Percentiles rank a stretch among this genome's conserved stretches.
Evolutionary conservation across 2,113 vertebrate species (phyloP).

Genomic region (Gavialis gangeticus): DNA sequence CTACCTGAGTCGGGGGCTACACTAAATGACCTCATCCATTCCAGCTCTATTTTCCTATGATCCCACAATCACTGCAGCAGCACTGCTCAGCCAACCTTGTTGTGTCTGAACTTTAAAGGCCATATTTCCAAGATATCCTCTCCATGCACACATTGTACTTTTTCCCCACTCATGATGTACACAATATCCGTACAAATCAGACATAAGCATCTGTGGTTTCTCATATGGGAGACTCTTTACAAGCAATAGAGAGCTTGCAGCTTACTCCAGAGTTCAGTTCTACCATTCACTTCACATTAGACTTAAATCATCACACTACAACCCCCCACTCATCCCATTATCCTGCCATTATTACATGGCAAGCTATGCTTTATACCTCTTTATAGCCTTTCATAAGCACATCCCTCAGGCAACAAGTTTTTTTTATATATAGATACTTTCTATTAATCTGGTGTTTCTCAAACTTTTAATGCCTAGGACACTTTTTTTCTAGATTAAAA

Average conservation of each 20-base stretch:
- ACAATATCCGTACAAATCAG: background rate
- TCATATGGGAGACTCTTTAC: background rate
- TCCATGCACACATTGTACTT: background rate
- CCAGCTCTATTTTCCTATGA: background rate
- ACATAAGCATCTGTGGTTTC: background rate
- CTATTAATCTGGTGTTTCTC: too few species aligned
- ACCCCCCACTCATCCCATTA: background rate
- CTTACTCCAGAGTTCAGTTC: background rate
- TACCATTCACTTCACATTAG: too few species aligned
- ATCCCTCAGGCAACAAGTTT: too few species aligned
- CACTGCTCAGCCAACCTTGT: background rate
- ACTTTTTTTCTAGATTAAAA: too few species aligned
- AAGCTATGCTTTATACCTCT: too few species aligned
- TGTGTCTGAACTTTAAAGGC: background rate
- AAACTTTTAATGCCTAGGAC: too few species aligned
- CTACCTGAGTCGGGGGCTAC: too few species aligned
- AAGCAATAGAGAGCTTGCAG: background rate
- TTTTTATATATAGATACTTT: too few species aligned
- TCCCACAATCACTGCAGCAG: background rate
- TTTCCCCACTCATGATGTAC: background rate
- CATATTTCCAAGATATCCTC: background rate
- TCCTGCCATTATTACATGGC: background rate
- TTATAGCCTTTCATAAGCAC: too few species aligned
- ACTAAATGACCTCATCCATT: too few species aligned
- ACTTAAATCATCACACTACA: background rate